Evolutionary conservation across 2,113 vertebrate genomes (phyloP).

Genomic region (Chionis minor): DNA sequence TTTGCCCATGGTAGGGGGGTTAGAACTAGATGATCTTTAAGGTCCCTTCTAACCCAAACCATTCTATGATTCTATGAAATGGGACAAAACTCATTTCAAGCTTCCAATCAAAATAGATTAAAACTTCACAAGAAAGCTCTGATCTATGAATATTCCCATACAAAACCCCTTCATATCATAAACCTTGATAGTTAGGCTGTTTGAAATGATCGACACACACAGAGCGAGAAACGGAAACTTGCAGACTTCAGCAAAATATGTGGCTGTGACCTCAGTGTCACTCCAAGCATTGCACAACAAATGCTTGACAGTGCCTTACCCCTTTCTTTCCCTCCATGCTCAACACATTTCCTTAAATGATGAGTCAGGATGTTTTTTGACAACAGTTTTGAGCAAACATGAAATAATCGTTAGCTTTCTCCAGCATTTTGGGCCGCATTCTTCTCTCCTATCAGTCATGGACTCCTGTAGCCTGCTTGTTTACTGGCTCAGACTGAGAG

Average conservation of each 20-base stretch:
- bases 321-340: not conserved
- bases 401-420: not conserved
- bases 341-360: constrained; percentile 12
- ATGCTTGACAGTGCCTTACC: not conserved
- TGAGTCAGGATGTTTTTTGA: not conserved
- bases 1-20: no score
- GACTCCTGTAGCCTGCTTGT: not conserved
- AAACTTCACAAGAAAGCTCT: not conserved
- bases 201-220: not conserved
- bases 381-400: not conserved
- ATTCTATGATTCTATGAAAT: not conserved
- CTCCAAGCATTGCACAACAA: not conserved
- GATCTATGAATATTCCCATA: not conserved
- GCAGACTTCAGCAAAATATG: not conserved
- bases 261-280: not conserved
- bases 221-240: not conserved
- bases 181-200: not conserved
- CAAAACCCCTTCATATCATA: not conserved
- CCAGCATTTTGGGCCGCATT: not conserved
- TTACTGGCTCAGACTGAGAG: not conserved
- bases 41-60: no score
- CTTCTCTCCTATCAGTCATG: not conserved
- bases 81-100: not conserved
- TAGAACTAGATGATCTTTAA: no score
- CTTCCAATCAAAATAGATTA: not conserved